These are phyloP conservation scores for Nysson spinosus DNA, from an alignment of 2,888 invertebrate species.

Conservation along the genomic window DNA sequence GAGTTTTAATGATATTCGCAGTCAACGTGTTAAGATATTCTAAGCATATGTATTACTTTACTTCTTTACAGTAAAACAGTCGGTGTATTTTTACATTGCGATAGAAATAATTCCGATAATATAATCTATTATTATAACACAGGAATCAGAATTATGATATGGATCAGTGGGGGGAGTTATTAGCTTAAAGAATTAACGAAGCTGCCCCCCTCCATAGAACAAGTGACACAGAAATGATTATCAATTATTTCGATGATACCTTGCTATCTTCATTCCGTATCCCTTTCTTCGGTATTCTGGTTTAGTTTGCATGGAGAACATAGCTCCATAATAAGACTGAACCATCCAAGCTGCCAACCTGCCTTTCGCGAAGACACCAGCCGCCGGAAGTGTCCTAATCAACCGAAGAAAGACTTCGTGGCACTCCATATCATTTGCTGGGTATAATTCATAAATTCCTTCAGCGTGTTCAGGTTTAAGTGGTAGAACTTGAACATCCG, in stretches of 20 bases:
- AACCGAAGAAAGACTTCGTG: slow-evolving; percentile 90
- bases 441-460: slow-evolving; percentile 91
- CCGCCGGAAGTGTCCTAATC: slow-evolving; percentile 87
- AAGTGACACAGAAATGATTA: background rate
- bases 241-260: slow-evolving; percentile 61
- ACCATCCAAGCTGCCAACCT: slow-evolving; percentile 94
- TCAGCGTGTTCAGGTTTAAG: slow-evolving; percentile 88
- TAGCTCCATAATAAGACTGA: slow-evolving; percentile 93
- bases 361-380: slow-evolving; percentile 87
- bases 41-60: too few species aligned
- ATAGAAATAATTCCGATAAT: too few species aligned
- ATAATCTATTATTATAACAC: too few species aligned
- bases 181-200: too few species aligned
- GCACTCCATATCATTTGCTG: slow-evolving; percentile 92
- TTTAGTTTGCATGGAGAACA: slow-evolving; percentile 94
- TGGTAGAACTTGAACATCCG: slow-evolving; percentile 78
- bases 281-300: slow-evolving; percentile 87
- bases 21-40: too few species aligned
- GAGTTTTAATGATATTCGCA: too few species aligned
- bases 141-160: too few species aligned
- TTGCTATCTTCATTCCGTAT: slow-evolving; percentile 76
- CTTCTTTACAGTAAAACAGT: too few species aligned
- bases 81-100: too few species aligned
- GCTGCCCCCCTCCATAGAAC: too few species aligned
- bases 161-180: too few species aligned